Evolutionary conservation across 2,797 vertebrate genomes (phyloP).

Genomic region (Gallinago solitaria): DNA sequence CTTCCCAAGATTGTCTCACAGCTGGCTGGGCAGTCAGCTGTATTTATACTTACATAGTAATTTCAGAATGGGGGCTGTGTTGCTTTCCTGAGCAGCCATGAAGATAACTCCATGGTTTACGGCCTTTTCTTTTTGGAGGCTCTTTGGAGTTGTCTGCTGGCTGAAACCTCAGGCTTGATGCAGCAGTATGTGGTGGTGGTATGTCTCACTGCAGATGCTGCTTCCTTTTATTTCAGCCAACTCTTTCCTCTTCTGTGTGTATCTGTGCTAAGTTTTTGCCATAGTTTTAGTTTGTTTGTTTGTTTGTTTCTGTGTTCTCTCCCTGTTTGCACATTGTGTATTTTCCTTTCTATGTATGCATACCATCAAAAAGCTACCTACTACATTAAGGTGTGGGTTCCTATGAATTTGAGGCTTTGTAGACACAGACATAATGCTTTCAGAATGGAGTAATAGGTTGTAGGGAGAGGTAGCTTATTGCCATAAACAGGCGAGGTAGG

Average conservation of each 20-base stretch:
- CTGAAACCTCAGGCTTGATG: neutral
- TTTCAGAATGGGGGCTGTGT: neutral
- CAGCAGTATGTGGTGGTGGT: neutral
- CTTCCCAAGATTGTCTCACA: neutral
- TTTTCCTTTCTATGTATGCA: neutral
- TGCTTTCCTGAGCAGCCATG: neutral
- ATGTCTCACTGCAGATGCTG: neutral
- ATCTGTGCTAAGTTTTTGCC: neutral
- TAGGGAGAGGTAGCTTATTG: neutral
- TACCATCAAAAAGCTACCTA: neutral
- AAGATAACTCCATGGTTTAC: neutral
- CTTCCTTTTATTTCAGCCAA: neutral
- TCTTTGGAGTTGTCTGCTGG: neutral
- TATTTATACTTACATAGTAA: neutral
- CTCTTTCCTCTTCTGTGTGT: neutral
- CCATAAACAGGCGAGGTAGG: neutral
- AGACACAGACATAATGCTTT: neutral
- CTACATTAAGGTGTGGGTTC: accelerated
- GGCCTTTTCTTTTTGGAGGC: neutral
- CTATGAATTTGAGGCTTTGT: neutral
- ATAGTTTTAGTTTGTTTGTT: neutral
- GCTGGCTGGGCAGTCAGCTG: neutral
- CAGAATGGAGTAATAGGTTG: neutral
- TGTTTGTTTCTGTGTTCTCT: neutral
- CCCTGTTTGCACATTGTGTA: accelerated